Evolutionary conservation across 2,888 invertebrate species (phyloP).

Genomic region (Limnephilus rhombicus): DNA sequence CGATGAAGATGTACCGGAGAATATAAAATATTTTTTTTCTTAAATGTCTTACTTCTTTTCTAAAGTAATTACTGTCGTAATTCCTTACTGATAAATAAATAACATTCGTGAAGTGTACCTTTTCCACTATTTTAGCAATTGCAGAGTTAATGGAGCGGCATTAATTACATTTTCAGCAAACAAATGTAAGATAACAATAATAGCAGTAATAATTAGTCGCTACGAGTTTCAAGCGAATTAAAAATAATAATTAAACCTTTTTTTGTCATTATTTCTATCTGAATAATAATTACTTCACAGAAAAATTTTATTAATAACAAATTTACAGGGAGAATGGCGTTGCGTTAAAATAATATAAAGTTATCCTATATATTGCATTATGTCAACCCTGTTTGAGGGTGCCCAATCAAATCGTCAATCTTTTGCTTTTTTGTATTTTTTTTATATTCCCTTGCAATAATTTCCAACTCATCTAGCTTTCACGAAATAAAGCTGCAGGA

Average conservation of each 20-base stretch:
- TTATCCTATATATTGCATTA: background rate
- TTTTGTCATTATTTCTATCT: background rate
- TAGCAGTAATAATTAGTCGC: background rate
- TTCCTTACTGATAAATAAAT: background rate
- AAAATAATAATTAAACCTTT: background rate
- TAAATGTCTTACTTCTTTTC: too few relatives aligned
- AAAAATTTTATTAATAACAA: background rate
- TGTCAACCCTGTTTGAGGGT: background rate
- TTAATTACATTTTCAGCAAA: background rate
- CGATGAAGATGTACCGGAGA: too few relatives aligned
- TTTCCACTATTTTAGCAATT: background rate
- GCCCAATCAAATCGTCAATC: constrained; percentile 10
- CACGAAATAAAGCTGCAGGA: background rate
- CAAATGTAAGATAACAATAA: background rate
- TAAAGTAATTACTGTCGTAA: background rate
- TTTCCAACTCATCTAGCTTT: background rate
- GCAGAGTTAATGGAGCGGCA: background rate
- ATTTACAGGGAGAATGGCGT: too few relatives aligned
- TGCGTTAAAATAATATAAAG: background rate
- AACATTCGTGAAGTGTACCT: background rate
- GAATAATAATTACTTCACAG: background rate
- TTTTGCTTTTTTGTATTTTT: background rate
- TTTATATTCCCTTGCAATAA: background rate
- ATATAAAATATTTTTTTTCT: too few relatives aligned
- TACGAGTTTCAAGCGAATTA: background rate